phyloP scores from a whole-genome alignment of 2,113 vertebrate genomes.

The Brachyhypopomus occidentalis region DNA sequence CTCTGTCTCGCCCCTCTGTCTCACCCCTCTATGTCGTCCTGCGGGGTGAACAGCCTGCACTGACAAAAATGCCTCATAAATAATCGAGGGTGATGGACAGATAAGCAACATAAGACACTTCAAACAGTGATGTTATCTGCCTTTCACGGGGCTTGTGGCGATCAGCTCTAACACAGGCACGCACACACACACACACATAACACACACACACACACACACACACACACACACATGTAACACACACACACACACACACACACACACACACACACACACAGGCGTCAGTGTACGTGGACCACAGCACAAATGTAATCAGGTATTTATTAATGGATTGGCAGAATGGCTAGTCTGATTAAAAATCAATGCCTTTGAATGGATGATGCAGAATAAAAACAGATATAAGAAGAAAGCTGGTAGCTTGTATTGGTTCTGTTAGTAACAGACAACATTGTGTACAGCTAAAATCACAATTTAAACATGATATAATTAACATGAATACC shows the following conservation, averaged over 20 bases:
- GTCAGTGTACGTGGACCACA: neutral
- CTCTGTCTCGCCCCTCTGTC: too few relatives aligned
- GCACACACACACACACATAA: too few relatives aligned
- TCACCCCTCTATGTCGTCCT: too few relatives aligned
- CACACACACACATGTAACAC: too few relatives aligned
- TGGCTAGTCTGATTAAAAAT: neutral
- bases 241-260: too few relatives aligned
- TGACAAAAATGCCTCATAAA: neutral
- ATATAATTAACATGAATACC: neutral
- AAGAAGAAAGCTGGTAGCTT: too few relatives aligned
- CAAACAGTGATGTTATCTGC: neutral
- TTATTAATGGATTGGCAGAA: conserved; percentile 25
- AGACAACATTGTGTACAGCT: too few relatives aligned
- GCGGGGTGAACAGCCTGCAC: too few relatives aligned
- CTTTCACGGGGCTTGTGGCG: neutral
- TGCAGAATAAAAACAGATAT: neutral
- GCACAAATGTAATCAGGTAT: conserved; percentile 23
- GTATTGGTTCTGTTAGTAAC: neutral
- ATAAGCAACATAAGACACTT: neutral
- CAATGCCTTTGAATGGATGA: neutral
- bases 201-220: too few relatives aligned
- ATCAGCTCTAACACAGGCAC: neutral
- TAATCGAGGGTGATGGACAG: neutral
- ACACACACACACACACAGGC: too few relatives aligned
- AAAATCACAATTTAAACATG: conserved; percentile 8